Evolutionary conservation across 2,888 invertebrate species (phyloP).

Genomic region (Nymphalis urticae): DNA sequence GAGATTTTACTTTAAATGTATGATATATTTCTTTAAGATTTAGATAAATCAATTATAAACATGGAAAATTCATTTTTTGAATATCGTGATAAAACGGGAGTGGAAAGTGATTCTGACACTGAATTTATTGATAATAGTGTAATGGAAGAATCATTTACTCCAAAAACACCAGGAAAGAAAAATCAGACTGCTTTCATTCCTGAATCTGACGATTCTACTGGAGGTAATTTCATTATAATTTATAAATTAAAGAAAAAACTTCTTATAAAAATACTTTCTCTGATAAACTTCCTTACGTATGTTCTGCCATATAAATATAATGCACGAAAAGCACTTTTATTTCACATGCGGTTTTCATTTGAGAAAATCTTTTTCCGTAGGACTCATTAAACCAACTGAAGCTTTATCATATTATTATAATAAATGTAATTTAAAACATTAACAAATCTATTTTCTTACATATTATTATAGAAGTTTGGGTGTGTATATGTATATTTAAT

Average conservation of each 20-base stretch:
- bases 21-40: neutral
- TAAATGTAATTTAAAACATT: no score
- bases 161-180: constrained; percentile 50
- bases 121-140: constrained; percentile 69
- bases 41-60: constrained; percentile 2
- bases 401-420: no score
- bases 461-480: no score
- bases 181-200: constrained; percentile 68
- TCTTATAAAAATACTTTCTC: no score
- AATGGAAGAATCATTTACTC: constrained; percentile 50
- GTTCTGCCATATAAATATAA: no score
- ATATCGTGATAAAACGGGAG: constrained; percentile 61
- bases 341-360: no score
- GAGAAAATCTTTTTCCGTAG: no score
- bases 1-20: constrained; percentile 18
- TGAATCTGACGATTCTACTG: constrained; percentile 67
- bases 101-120: constrained; percentile 57
- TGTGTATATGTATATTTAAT: neutral
- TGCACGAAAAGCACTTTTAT: no score
- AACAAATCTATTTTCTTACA: no score
- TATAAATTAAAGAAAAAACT: neutral
- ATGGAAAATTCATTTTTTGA: constrained; percentile 75
- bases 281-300: no score
- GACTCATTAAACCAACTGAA: no score
- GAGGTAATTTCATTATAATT: constrained; percentile 48